phyloP scores from a whole-genome alignment of 1,140 invertebrate genomes.

The Sitodiplosis mosellana region DNA sequence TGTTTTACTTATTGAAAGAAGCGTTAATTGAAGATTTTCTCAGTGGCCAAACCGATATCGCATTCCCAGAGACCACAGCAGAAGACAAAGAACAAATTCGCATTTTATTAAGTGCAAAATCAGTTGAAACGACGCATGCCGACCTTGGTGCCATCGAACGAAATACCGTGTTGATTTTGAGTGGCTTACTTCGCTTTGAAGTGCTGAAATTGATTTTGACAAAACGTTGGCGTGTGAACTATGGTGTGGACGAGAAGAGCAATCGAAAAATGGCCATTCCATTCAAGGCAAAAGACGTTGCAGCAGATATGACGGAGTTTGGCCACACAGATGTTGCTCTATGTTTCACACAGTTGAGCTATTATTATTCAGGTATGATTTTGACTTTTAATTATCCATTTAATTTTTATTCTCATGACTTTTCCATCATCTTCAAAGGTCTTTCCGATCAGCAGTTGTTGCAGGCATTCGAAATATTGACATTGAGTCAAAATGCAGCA shows the following conservation, averaged over 20 bases:
- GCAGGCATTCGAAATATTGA: background rate
- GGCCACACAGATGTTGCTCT: background rate
- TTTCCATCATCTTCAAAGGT: background rate
- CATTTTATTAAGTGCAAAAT: background rate
- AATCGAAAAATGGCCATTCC: background rate
- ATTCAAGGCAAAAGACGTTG: background rate
- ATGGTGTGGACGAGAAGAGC: background rate
- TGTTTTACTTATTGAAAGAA: background rate
- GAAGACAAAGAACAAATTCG: background rate
- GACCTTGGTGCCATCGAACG: background rate
- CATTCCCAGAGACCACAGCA: background rate
- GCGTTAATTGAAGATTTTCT: background rate
- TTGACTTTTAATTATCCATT: background rate
- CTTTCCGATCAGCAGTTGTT: background rate
- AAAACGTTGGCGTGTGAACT: background rate
- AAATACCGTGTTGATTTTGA: background rate
- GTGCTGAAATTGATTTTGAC: background rate
- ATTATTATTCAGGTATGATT: background rate
- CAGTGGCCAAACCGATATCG: background rate
- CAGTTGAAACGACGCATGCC: background rate
- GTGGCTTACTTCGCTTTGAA: background rate
- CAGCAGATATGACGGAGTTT: background rate
- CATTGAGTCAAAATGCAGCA: background rate
- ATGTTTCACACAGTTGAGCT: background rate
- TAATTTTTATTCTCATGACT: background rate